A percentile compares a stretch with the other conserved stretches of the same genome.
Conservation (phyloP, 2,113 vertebrate species). For the Perca flavescens region DNA sequence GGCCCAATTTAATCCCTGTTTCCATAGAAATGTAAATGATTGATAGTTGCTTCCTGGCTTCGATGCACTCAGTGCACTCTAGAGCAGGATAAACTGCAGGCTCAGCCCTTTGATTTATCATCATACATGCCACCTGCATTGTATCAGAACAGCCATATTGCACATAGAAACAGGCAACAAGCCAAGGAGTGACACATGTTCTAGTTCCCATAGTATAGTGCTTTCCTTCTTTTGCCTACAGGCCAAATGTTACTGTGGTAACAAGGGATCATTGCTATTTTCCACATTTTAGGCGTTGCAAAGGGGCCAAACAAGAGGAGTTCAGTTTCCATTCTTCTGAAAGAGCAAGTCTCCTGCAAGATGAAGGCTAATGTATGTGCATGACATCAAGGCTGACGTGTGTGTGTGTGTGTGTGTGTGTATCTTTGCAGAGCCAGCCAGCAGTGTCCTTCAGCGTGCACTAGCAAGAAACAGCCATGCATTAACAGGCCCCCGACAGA, state of each 20-base stretch:
- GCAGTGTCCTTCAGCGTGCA: conserved; percentile 68
- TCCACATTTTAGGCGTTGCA: conserved; percentile 9
- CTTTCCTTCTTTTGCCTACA: neutral
- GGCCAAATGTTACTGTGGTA: conserved; percentile 22
- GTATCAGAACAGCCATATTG: conserved; percentile 37
- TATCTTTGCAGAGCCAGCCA: conserved; percentile 45
- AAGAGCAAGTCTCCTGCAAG: conserved; percentile 24
- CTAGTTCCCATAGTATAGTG: conserved; percentile 49
- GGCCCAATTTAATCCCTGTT: conserved; percentile 38
- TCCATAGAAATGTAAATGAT: conserved; percentile 43
- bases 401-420: neutral
- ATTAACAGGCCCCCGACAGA: conserved; percentile 61
- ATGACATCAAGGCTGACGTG: conserved; percentile 35
- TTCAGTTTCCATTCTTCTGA: conserved; percentile 22
- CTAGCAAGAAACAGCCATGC: conserved; percentile 62
- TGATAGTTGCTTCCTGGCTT: conserved; percentile 29
- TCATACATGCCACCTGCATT: conserved; percentile 56
- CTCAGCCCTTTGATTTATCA: conserved; percentile 31
- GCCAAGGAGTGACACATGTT: conserved; percentile 51
- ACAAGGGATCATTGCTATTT: conserved; percentile 26
- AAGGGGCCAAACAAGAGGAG: conserved; percentile 28
- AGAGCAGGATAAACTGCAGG: conserved; percentile 38
- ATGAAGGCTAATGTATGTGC: conserved; percentile 42
- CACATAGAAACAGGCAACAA: conserved; percentile 57
- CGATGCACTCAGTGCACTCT: conserved; percentile 34